phyloP scores from a whole-genome alignment of 1,140 invertebrate species.

The Protaetia brevitarsis region DNA sequence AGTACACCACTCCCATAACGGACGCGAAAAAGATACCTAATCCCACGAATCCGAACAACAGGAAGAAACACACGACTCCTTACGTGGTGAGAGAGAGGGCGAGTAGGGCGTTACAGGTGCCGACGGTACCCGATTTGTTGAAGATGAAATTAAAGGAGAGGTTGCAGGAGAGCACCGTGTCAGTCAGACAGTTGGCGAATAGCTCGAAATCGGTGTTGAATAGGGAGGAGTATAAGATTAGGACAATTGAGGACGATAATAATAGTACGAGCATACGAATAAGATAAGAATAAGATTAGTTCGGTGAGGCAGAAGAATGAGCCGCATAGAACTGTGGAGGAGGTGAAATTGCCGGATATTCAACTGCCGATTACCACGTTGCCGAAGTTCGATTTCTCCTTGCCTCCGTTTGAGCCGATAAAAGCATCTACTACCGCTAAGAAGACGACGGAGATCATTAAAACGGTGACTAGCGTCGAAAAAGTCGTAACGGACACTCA shows the following conservation, averaged over 20 bases:
- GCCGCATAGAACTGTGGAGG: conserved; percentile 44
- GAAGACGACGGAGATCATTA: background rate
- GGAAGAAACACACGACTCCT: conserved; percentile 39
- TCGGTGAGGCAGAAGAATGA: conserved; percentile 47
- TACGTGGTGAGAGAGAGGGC: conserved; percentile 34
- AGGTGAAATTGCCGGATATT: conserved; percentile 58
- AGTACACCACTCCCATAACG: conserved; percentile 69
- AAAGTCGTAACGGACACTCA: background rate
- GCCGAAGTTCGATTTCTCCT: conserved; percentile 58
- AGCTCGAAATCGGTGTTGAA: conserved; percentile 50
- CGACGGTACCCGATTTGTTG: conserved; percentile 58
- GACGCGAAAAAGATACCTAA: conserved; percentile 70
- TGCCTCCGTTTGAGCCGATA: conserved; percentile 35
- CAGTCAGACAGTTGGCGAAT: conserved; percentile 60
- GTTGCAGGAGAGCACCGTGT: conserved; percentile 60
- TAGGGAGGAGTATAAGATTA: conserved; percentile 44
- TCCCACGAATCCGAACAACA: conserved; percentile 28
- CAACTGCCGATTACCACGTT: conserved; percentile 61
- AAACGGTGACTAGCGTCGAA: background rate
- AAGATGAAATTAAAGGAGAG: conserved; percentile 57
- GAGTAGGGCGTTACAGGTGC: conserved; percentile 55
- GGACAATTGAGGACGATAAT: conserved; percentile 35
- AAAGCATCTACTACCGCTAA: background rate
- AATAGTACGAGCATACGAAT: conserved; percentile 45
- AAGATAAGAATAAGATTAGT: conserved; percentile 50